A percentile compares a stretch with the other conserved stretches of the same genome.
Conservation (phyloP, 2,113 vertebrate species). For the Saimiri boliviensis region DNA sequence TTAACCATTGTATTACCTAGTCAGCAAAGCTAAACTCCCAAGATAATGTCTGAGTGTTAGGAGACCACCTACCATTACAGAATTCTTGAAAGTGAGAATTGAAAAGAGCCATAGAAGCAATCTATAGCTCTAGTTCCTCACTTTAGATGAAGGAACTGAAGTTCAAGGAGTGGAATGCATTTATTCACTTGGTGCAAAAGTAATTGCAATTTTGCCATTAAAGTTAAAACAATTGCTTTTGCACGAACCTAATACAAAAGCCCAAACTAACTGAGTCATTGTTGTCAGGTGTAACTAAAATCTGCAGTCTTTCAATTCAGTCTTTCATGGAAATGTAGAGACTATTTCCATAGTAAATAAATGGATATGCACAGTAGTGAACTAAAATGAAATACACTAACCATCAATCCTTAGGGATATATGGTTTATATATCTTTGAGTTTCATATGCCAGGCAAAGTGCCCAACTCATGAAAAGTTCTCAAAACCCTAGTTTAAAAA, state of each 20-base stretch:
- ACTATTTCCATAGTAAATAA: neutral
- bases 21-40: no score
- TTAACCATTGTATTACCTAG: no score
- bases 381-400: neutral
- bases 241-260: no score
- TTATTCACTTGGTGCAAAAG: no score
- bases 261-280: accelerated
- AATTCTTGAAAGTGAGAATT: neutral
- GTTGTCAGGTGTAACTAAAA: neutral
- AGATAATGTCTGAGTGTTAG: accelerated
- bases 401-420: neutral
- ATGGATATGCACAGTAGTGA: neutral
- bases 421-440: neutral
- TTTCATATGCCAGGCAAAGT: neutral
- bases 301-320: neutral
- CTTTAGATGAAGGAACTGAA: neutral
- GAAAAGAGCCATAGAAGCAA: accelerated
- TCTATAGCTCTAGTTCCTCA: accelerated
- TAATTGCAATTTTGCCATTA: no score
- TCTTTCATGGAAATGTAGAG: accelerated
- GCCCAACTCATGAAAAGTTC: neutral
- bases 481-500: neutral
- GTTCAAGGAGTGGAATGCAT: neutral
- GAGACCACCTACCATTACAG: no score
- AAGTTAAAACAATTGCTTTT: no score